Conservation (phyloP, 1,140 invertebrate genomes). For the Eriosoma lanigerum region DNA sequence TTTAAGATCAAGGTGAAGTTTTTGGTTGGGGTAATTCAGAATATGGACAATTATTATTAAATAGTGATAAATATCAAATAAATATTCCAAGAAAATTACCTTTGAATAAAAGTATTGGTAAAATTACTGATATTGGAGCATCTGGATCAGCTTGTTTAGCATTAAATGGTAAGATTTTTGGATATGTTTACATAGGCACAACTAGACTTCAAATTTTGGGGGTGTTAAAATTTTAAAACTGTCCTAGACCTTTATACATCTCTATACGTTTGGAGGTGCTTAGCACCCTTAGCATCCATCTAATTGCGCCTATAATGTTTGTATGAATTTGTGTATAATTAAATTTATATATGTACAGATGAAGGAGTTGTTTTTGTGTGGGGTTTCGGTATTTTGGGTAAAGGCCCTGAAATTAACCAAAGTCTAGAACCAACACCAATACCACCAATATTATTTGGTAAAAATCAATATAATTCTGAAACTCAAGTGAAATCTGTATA, state of each 20-base stretch:
- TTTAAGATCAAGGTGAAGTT: slow-evolving; percentile 82
- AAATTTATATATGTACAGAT: slow-evolving; percentile 62
- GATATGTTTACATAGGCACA: too few species aligned
- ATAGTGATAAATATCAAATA: slow-evolving; percentile 63
- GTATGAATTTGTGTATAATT: too few species aligned
- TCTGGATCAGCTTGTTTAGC: slow-evolving; percentile 85
- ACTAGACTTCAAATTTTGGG: too few species aligned
- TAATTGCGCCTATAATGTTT: too few species aligned
- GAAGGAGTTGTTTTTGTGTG: slow-evolving; percentile 83
- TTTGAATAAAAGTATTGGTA: slow-evolving; percentile 67
- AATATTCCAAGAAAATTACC: slow-evolving; percentile 71
- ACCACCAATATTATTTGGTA: slow-evolving; percentile 79
- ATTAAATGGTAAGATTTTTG: slow-evolving; percentile 72
- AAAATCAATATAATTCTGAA: slow-evolving; percentile 76
- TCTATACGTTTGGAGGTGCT: too few species aligned
- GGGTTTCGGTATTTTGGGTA: slow-evolving; percentile 89
- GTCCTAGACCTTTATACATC: too few species aligned
- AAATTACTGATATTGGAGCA: slow-evolving; percentile 77
- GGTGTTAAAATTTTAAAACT: too few species aligned
- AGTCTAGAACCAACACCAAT: slow-evolving; percentile 69
- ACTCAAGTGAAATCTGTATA: slow-evolving; percentile 67
- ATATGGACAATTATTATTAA: slow-evolving; percentile 77
- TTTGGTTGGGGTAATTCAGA: slow-evolving; percentile 98
- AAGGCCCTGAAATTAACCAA: slow-evolving; percentile 76
- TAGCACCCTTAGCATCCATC: too few species aligned